These are phyloP conservation scores for Rallus crepitans DNA, from an alignment of 2,797 vertebrate species.

Conservation along the genomic window DNA sequence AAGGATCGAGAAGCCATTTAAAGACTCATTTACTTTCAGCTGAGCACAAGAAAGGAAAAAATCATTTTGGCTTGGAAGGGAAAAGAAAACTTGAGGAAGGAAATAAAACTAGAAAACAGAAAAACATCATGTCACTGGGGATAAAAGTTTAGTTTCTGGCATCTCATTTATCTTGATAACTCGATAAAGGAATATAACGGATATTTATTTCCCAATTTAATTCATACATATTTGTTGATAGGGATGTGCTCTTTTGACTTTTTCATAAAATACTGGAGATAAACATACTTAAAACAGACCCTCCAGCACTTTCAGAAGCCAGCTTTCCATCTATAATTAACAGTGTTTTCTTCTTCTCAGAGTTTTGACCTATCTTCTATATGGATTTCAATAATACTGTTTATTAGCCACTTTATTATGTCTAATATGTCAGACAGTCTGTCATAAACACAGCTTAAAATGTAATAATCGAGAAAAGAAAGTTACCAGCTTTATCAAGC, in stretches of 20 bases:
- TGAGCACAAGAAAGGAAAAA: neutral
- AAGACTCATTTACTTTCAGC: conserved; percentile 23
- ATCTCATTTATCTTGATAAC: conserved; percentile 49
- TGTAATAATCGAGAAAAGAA: neutral
- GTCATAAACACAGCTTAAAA: conserved; percentile 10
- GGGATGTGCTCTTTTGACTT: conserved; percentile 9
- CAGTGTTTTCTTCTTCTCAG: neutral
- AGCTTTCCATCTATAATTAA: conserved; percentile 31
- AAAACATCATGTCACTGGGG: neutral
- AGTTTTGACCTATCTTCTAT: neutral
- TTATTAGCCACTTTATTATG: conserved; percentile 10
- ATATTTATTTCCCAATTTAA: neutral
- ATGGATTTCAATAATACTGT: neutral
- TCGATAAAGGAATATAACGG: neutral
- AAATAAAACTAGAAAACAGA: conserved; percentile 23
- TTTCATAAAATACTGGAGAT: conserved; percentile 22
- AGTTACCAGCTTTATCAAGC: neutral
- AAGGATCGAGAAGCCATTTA: neutral
- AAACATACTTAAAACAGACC: conserved; percentile 52
- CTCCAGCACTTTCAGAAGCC: conserved; percentile 1
- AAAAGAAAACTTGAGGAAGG: conserved; percentile 5
- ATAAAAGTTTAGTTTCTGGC: neutral
- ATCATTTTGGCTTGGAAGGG: neutral
- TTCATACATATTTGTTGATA: conserved; percentile 14
- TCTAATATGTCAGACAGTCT: conserved; percentile 30